These are phyloP conservation scores for Barypeithes pellucidus DNA, from an alignment of 2,888 invertebrate genomes.

Conservation along the genomic window DNA sequence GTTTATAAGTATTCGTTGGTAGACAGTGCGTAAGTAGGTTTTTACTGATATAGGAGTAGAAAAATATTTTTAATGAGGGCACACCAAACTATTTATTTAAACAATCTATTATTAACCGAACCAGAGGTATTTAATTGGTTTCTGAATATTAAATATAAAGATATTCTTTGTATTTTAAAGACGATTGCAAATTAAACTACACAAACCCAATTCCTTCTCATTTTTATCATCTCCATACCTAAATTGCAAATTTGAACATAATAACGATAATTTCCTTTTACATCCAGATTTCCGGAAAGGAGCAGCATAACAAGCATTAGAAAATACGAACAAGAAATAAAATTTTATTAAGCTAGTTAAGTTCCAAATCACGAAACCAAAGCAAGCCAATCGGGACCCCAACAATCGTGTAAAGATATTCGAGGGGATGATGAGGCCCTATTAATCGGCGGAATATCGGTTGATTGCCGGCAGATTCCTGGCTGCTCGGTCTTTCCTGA, in stretches of 20 bases:
- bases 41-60: no score
- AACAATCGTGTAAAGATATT: conserved; percentile 52
- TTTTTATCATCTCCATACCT: conserved; percentile 10
- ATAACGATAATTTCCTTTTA: conserved; percentile 33
- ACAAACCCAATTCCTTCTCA: not conserved
- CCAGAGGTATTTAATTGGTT: no score
- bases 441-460: conserved; percentile 49
- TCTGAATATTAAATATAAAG: no score
- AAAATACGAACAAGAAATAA: conserved; percentile 51
- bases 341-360: conserved; percentile 54
- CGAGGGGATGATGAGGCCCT: conserved; percentile 45
- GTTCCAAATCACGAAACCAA: conserved; percentile 52
- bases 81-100: no score
- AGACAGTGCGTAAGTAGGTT: no score
- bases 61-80: no score
- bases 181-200: no score
- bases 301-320: conserved; percentile 41
- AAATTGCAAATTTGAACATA: conserved; percentile 37
- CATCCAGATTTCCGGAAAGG: conserved; percentile 36
- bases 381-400: conserved; percentile 50
- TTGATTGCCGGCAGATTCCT: conserved; percentile 38
- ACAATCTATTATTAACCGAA: no score
- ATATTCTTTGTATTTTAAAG: no score
- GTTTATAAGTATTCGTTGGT: no score
- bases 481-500: conserved; percentile 23